These are phyloP conservation scores for Knipowitschia caucasica DNA, from an alignment of 2,797 vertebrate genomes.

Conservation along the genomic window DNA sequence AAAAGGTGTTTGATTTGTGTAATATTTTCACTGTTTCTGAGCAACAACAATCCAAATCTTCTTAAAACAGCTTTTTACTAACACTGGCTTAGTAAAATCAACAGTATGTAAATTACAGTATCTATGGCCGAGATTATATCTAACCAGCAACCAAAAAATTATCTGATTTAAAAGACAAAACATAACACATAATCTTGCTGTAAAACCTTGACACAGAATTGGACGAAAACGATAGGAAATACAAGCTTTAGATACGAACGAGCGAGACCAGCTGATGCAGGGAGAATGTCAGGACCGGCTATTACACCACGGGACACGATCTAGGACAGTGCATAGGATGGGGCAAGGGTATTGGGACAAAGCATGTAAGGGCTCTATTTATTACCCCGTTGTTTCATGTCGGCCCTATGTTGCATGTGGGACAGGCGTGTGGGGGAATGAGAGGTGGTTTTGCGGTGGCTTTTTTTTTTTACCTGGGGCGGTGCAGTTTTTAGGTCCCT, in stretches of 20 bases:
- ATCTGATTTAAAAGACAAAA: no score
- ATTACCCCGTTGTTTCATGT: slow-evolving; percentile 17
- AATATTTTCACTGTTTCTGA: no score
- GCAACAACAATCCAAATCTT: no score
- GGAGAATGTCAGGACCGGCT: slow-evolving; percentile 28
- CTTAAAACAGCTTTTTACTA: no score
- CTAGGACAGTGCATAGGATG: slow-evolving; percentile 50
- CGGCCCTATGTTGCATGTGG: slow-evolving; percentile 2
- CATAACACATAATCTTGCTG: no score
- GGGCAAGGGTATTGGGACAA: slow-evolving; percentile 8
- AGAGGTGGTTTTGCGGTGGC: slow-evolving; percentile 29
- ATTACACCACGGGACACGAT: slow-evolving; percentile 48
- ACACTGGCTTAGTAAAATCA: no score
- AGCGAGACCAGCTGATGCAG: slow-evolving; percentile 47
- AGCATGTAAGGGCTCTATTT: slow-evolving; percentile 22
- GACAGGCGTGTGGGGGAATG: neutral
- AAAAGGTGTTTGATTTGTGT: no score
- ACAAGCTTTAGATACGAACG: slow-evolving; percentile 25
- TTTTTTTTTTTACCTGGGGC: slow-evolving; percentile 83
- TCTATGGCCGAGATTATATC: no score
- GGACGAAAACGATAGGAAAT: slow-evolving; percentile 25
- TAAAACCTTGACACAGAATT: neutral
- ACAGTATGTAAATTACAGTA: no score
- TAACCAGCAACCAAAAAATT: no score
- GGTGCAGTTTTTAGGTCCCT: slow-evolving; percentile 83